A percentile compares a stretch with the other conserved stretches of the same genome.
Conservation (phyloP, 2,113 vertebrate species). For the Ciconia stormi region DNA sequence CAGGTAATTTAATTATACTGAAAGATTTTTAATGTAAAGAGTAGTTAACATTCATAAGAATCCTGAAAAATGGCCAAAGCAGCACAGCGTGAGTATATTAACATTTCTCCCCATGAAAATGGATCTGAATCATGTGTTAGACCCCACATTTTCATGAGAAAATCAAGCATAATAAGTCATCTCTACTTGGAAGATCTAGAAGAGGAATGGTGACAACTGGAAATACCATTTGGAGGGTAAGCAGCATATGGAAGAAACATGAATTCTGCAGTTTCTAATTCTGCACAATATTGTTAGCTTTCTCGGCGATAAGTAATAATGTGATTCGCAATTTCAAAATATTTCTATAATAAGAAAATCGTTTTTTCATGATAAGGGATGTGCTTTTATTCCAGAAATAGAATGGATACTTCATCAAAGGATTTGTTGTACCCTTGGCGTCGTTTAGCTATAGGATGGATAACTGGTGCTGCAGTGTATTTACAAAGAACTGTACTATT, state of each 20-base stretch:
- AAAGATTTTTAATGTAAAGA: background rate
- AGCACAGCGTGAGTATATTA: background rate
- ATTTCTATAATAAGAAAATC: background rate
- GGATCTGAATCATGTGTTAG: background rate
- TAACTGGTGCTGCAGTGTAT: background rate
- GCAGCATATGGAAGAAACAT: background rate
- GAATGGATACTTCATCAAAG: background rate
- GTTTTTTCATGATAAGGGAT: background rate
- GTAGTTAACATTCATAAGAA: background rate
- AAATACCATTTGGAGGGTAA: background rate
- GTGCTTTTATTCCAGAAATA: background rate
- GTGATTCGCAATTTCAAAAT: background rate
- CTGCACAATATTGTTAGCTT: background rate
- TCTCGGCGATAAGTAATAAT: background rate
- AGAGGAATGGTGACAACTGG: background rate
- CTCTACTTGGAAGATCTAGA: background rate
- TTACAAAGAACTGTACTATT: background rate
- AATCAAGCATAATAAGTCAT: background rate
- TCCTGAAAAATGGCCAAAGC: background rate
- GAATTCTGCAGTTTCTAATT: background rate
- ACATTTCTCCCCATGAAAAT: background rate
- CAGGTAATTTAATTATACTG: background rate
- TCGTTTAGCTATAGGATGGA: background rate
- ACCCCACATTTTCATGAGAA: background rate
- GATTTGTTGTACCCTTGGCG: background rate